A percentile compares a stretch with the other conserved stretches of the same genome.
Conservation (phyloP, 2,888 invertebrate species). For the Caenorhabditis auriculariae region DNA sequence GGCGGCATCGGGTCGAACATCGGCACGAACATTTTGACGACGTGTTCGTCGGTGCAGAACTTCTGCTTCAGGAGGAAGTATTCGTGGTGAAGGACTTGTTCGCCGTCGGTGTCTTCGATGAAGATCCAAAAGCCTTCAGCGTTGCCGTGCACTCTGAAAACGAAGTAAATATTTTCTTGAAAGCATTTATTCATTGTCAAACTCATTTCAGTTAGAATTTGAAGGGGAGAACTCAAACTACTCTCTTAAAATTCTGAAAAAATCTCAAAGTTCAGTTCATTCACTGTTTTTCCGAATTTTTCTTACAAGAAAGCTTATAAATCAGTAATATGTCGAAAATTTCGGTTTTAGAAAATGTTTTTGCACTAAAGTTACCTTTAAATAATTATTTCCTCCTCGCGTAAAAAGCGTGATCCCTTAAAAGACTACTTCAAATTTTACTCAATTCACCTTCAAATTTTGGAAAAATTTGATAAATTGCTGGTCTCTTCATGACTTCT, state of each 20-base stretch:
- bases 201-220: background rate
- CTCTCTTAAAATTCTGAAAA: constrained; percentile 64
- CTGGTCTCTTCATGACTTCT: too few species aligned
- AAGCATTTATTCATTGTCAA: too few species aligned
- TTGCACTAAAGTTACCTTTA: too few species aligned
- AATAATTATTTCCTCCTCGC: too few species aligned
- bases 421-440: too few species aligned
- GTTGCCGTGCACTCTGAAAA: constrained; percentile 70
- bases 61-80: constrained; percentile 88
- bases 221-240: background rate
- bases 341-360: too few species aligned
- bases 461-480: too few species aligned
- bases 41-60: constrained; percentile 89
- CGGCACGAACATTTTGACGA: constrained; percentile 95
- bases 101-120: constrained; percentile 72
- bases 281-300: background rate
- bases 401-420: too few species aligned
- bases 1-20: constrained; percentile 97
- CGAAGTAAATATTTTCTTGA: background rate
- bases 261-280: background rate
- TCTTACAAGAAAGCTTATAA: too few species aligned
- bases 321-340: too few species aligned
- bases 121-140: constrained; percentile 72
- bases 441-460: too few species aligned
- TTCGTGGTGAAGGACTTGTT: constrained; percentile 85